Conservation (phyloP, 1,140 invertebrate species). For the Drosophila athabasca region DNA sequence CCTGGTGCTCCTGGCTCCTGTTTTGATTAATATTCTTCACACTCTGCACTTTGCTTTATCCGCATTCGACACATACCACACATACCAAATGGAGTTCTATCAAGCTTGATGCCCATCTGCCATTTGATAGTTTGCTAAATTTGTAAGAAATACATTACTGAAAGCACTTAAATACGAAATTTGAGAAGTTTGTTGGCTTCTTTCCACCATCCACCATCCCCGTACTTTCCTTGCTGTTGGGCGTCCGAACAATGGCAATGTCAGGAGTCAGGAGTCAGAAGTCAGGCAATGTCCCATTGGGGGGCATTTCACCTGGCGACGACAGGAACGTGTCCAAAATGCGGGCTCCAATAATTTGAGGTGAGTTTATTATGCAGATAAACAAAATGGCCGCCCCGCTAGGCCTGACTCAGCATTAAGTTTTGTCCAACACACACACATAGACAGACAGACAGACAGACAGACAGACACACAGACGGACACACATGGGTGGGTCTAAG, state of each 20-base stretch:
- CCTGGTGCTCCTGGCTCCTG: too few species aligned
- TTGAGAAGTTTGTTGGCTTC: conserved; percentile 37
- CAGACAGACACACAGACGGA: not conserved
- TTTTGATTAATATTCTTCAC: not conserved
- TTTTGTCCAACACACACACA: conserved; percentile 45
- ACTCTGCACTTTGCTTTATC: too few species aligned
- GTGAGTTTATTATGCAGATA: conserved; percentile 80
- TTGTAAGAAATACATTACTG: conserved; percentile 10
- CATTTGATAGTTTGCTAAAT: conserved; percentile 43
- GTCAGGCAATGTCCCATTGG: not conserved
- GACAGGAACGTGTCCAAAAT: conserved; percentile 66
- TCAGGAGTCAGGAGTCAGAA: not conserved
- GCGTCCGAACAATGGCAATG: conserved; percentile 1
- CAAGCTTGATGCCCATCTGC: conserved; percentile 16
- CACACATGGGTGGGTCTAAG: not conserved
- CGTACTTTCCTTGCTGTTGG: not conserved
- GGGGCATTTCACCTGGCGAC: conserved; percentile 46
- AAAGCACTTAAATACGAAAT: conserved; percentile 44
- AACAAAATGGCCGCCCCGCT: conserved; percentile 67
- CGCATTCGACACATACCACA: too few species aligned
- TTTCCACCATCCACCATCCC: too few species aligned
- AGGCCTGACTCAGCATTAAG: conserved; percentile 63
- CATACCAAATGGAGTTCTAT: not conserved
- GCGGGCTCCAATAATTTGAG: conserved; percentile 79
- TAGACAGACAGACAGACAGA: conserved; percentile 19